Percentiles rank a stretch among this genome's conserved stretches.
phyloP scores from a whole-genome alignment of 1,140 invertebrate species.

The Cardiocondyla obscurior region DNA sequence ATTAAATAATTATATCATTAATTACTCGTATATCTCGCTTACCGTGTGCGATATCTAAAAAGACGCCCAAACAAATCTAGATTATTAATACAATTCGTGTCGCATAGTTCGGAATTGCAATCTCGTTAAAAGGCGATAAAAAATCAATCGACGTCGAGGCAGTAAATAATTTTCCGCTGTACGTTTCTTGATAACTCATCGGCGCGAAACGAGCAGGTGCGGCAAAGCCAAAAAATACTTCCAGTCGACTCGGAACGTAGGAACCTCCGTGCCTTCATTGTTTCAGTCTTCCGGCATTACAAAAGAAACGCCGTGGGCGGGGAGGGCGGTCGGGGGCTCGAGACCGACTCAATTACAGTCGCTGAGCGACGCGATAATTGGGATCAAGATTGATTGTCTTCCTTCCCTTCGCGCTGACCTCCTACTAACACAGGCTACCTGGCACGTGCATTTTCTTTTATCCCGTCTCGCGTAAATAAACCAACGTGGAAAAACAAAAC shows the following conservation, averaged over 20 bases:
- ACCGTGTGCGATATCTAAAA: too few species aligned
- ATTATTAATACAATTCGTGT: too few species aligned
- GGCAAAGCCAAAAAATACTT: conserved; percentile 53
- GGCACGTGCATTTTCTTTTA: conserved; percentile 31
- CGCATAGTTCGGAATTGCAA: too few species aligned
- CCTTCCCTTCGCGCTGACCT: conserved; percentile 60
- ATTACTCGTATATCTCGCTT: too few species aligned
- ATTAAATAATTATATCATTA: too few species aligned
- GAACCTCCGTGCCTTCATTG: conserved; percentile 68
- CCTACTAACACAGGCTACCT: conserved; percentile 47
- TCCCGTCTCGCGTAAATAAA: conserved; percentile 40
- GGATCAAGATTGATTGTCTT: conserved; percentile 80
- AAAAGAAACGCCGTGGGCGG: conserved; percentile 44
- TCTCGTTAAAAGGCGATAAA: background rate
- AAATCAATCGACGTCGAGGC: background rate
- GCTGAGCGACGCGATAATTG: conserved; percentile 81
- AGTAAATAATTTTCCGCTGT: conserved; percentile 40
- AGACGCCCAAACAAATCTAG: too few species aligned
- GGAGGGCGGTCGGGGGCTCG: conserved; percentile 12
- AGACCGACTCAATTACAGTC: conserved; percentile 79
- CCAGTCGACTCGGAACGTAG: conserved; percentile 31
- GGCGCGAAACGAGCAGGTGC: conserved; percentile 48
- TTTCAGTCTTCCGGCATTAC: conserved; percentile 70
- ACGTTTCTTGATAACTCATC: conserved; percentile 58
- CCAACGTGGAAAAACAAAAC: conserved; percentile 30